Evolutionary conservation across 2,888 invertebrate genomes (phyloP), one percentile per base, ranked within the genome.

Genomic region (Eustalomyia histrio): DNA sequence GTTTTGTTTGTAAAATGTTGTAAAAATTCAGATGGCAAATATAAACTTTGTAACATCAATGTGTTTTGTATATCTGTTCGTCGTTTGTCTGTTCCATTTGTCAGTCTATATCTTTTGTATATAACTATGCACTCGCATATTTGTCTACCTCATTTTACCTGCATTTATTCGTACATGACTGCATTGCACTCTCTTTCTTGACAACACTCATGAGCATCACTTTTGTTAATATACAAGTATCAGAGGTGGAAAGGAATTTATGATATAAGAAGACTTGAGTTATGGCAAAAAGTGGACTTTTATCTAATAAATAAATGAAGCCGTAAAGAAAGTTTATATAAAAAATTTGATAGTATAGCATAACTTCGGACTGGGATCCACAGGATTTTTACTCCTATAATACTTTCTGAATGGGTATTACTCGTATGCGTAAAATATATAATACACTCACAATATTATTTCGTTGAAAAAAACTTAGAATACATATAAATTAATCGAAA

Each of bases 121-220:
- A 9, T 47, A 47, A 47, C n/a, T 47, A 47, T 47, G 43, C 43
- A 21, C 5, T 21, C 17, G 8, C 39, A n/a, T 18, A 73, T 73
- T 79, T 72, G 72, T 79, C 58, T 79, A 74, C 74, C 75, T 75
- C 65, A 47, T 74, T 65, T 14, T 67, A 78, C 69, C 80, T 67
- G 78, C 52, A 71, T 53, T 79, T 72, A 67, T 39, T 39, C 16
- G n/a, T 67, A 78, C 52, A 75, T 75, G 73, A 78, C 81, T 81
- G 81, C 74, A 81, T 67, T 75, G 78, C 74, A 81, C 35, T 78
- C 73, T 73, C 60, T 47, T n/a, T 65, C 71, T 71, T 60, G 60
- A 76, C 67, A 68, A 63, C 67, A 67, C 72, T 61, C 67, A 67
- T 55, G 72, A 67, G 72, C 78, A 78, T 78, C 72, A 78, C 67